A percentile compares a stretch with the other conserved stretches of the same genome.
Conservation (phyloP, 1,140 invertebrate species). For the Drosophila subpulchrella region DNA sequence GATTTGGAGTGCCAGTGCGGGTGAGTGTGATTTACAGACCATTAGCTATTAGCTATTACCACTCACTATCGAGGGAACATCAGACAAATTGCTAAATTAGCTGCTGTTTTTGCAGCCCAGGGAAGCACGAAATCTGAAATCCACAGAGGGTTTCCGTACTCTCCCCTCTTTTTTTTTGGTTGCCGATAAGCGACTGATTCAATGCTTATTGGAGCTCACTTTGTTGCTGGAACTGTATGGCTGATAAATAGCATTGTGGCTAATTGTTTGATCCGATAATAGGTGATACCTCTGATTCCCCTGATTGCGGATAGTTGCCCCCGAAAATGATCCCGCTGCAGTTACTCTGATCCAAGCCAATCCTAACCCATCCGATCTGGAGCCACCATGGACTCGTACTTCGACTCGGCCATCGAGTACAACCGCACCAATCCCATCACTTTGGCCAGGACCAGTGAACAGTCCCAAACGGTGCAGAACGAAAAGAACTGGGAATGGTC, state of each 20-base stretch:
- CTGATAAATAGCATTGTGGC: conserved; percentile 5
- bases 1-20: conserved; percentile 4
- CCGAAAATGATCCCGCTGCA: conserved; percentile 51
- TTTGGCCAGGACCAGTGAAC: conserved; percentile 35
- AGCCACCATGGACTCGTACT: conserved; percentile 66
- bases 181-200: conserved; percentile 31
- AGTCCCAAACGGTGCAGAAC: conserved; percentile 55
- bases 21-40: conserved; percentile 70
- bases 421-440: conserved; percentile 54
- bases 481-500: conserved; percentile 87
- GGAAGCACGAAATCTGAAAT: conserved; percentile 30
- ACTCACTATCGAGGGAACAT: conserved; percentile 68
- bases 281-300: neutral
- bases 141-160: neutral
- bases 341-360: neutral
- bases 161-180: conserved; percentile 1
- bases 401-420: conserved; percentile 65
- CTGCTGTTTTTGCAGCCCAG: conserved; percentile 51
- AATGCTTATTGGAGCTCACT: conserved; percentile 34
- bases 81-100: conserved; percentile 80
- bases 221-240: neutral
- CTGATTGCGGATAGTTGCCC: conserved; percentile 22
- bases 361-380: neutral
- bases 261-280: conserved; percentile 67
- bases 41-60: conserved; percentile 67